These are phyloP conservation scores for Leptura quadrifasciata DNA, from an alignment of 2,888 invertebrate species.

Conservation along the genomic window DNA sequence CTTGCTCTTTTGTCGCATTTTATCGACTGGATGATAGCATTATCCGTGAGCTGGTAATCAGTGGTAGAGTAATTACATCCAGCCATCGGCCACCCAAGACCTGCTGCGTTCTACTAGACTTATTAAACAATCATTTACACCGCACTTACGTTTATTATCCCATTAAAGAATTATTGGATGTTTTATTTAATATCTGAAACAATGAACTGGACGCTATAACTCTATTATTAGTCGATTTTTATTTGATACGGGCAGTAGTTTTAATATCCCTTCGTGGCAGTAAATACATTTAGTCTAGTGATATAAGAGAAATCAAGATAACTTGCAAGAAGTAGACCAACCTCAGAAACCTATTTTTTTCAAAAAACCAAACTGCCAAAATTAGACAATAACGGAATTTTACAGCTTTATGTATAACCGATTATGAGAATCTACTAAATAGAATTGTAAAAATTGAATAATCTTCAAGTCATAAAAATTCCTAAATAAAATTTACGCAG, in stretches of 20 bases:
- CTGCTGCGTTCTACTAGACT: slow-evolving; percentile 31
- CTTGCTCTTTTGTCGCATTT: slow-evolving; percentile 45
- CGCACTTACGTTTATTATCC: slow-evolving; percentile 35
- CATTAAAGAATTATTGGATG: slow-evolving; percentile 41
- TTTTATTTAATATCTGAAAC: slow-evolving; percentile 37
- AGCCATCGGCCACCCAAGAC: slow-evolving; percentile 41
- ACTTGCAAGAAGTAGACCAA: no score
- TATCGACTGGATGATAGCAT: slow-evolving; percentile 42
- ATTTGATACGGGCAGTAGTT: slow-evolving; percentile 8
- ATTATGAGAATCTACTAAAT: no score
- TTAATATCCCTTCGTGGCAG: neutral
- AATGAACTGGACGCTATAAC: slow-evolving; percentile 27
- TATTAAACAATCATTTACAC: slow-evolving; percentile 47
- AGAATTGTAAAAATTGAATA: no score
- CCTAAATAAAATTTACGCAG: no score
- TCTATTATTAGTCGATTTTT: slow-evolving; percentile 10
- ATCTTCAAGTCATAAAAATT: no score
- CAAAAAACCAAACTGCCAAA: no score
- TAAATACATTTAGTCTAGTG: neutral
- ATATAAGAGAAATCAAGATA: no score
- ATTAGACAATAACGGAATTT: no score
- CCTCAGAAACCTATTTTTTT: no score
- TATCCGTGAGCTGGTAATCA: slow-evolving; percentile 46
- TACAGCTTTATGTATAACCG: no score
- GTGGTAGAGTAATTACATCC: slow-evolving; percentile 41